These are phyloP conservation scores for Disparrhopalites patrizii DNA, from an alignment of 2,888 invertebrate species.

Conservation along the genomic window DNA sequence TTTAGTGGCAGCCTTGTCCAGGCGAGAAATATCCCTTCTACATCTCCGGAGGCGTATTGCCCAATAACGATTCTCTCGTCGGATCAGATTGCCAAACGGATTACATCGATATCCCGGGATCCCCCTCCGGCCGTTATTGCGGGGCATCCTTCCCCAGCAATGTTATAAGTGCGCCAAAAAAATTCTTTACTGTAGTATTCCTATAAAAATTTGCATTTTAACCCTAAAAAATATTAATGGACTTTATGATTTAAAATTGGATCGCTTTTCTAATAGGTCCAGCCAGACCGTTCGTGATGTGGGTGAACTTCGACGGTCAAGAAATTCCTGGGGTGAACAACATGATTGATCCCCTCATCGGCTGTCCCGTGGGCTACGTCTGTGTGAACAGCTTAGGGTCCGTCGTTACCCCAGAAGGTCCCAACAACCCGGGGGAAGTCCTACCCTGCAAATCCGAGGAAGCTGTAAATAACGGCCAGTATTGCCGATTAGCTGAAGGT, in stretches of 20 bases:
- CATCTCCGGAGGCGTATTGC: neutral
- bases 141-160: neutral
- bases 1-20: neutral
- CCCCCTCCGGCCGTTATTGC: slow-evolving; percentile 9
- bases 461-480: neutral
- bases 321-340: slow-evolving; percentile 18
- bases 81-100: slow-evolving; percentile 8
- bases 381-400: neutral
- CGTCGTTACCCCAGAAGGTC: neutral
- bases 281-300: slow-evolving; percentile 29
- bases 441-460: neutral
- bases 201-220: too few species aligned
- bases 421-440: neutral
- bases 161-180: neutral
- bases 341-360: neutral
- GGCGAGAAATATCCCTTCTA: neutral
- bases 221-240: neutral
- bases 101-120: slow-evolving; percentile 18
- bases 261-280: neutral
- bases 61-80: neutral
- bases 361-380: neutral
- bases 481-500: neutral
- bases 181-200: neutral
- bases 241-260: neutral
- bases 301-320: slow-evolving; percentile 22